Evolutionary conservation across 2,113 vertebrate species (phyloP), one percentile per base, ranked within the genome.

Genomic region (Arenaria interpres): DNA sequence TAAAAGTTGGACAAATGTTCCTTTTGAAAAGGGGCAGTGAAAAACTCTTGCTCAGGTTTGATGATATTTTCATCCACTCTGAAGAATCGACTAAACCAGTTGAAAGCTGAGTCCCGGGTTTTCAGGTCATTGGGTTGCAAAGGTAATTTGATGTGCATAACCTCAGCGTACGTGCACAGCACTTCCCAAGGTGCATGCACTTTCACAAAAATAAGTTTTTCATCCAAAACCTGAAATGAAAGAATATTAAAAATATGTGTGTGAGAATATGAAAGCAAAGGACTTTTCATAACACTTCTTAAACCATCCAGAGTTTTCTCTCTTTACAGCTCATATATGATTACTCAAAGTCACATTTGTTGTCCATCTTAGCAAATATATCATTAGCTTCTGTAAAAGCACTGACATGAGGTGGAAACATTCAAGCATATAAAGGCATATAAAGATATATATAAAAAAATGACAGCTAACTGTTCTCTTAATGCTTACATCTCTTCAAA

Each of bases 101-200:
- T 98, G 94, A 99, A 98, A 32, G 98, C 96, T 3, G 99, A 99
- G 6, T 94, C 73, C 2, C n/a, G 98, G 11, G 90, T 97, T 66
- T 98, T 98, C 67, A 99, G 96, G 90, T 99, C 99, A 59, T 98
- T 98, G 91, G 97, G 96, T 78, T 99, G 97, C 88, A 99, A 98
- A 76, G 99, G 99, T 71, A 99, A 51, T 96, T 99, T 99, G 97
- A 99, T 99, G 96, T 99, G 99, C 96, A 99, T 98, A 51, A 99
- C 97, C 96, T 99, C 99, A 0, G 99, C 99, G 0, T 99, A 99
- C 0, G 98, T 99, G 96, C 99, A 99, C 28, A 99, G 96, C 57
- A 99, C 97, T 12, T 99, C 99, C 99, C 99, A 99, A 2, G 99
- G 99, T 45, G 99, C 99, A 21, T 99, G 99, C 7, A 99, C 97